These are phyloP conservation scores for Corapipo altera DNA, from an alignment of 2,113 vertebrate genomes.

Conservation along the genomic window DNA sequence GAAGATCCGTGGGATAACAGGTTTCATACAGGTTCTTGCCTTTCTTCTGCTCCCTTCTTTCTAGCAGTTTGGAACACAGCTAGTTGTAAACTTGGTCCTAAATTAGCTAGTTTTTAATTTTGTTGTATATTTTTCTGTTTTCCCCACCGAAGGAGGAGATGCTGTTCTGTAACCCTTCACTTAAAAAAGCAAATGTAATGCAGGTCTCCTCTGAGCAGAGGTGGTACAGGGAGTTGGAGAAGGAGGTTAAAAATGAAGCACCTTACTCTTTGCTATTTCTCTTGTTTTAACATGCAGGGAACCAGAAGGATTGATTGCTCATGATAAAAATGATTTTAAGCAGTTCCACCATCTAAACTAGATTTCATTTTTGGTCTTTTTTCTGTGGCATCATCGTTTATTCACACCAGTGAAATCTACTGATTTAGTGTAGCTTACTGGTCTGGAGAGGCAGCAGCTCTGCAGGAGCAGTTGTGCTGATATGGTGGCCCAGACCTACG, in stretches of 20 bases:
- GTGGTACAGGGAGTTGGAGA: neutral
- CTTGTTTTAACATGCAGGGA: neutral
- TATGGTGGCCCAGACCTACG: neutral
- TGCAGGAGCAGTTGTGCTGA: fast-evolving
- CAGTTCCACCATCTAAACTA: neutral
- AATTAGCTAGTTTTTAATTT: neutral
- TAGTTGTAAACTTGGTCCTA: neutral
- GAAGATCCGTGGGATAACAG: neutral
- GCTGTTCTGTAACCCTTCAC: neutral
- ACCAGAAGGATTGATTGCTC: neutral
- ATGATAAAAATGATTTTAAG: neutral
- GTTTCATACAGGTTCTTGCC: neutral
- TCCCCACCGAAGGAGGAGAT: neutral
- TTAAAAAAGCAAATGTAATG: neutral
- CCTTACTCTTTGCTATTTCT: neutral
- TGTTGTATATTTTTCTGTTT: neutral
- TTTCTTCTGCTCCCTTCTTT: neutral
- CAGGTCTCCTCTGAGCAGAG: neutral
- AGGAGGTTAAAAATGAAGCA: neutral
- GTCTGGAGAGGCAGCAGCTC: neutral
- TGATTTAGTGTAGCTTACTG: neutral
- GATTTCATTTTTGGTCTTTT: neutral
- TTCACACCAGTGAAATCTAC: fast-evolving
- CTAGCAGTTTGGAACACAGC: neutral
- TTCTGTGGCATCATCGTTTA: neutral